phyloP scores from a whole-genome alignment of 2,113 vertebrate species.

The Lagenorhynchus albirostris region DNA sequence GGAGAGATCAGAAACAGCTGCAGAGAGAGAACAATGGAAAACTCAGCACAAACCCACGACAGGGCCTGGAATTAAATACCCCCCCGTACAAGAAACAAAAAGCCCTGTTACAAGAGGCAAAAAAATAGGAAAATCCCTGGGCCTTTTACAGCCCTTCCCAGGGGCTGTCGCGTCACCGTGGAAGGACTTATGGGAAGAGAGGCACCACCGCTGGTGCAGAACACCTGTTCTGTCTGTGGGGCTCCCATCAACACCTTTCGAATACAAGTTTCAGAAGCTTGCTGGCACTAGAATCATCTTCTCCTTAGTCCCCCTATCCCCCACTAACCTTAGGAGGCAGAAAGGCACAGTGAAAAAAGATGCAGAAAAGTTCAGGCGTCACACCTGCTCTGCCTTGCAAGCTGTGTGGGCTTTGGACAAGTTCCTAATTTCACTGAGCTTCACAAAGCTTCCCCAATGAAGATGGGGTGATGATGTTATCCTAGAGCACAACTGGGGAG shows the following conservation, averaged over 20 bases:
- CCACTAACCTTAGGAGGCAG: not conserved
- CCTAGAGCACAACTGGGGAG: not conserved
- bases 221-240: not conserved
- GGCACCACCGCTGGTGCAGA: not conserved
- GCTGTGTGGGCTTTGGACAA: not conserved
- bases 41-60: not conserved
- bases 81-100: not conserved
- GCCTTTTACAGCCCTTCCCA: not conserved
- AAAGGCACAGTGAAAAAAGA: not conserved
- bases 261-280: not conserved
- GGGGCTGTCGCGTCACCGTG: not conserved
- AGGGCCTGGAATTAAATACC: rapidly evolving
- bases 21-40: constrained; percentile 36
- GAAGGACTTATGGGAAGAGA: not conserved
- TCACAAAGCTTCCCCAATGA: not conserved
- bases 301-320: not conserved
- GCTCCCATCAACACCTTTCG: not conserved
- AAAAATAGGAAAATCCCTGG: not conserved
- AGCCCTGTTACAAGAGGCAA: not conserved
- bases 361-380: not conserved
- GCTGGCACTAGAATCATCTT: not conserved
- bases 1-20: constrained; percentile 79
- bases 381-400: not conserved
- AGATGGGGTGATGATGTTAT: rapidly evolving
- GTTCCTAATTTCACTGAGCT: not conserved